These are phyloP conservation scores for Saccostrea glomerata DNA, from an alignment of 1,140 invertebrate species.

Conservation along the genomic window DNA sequence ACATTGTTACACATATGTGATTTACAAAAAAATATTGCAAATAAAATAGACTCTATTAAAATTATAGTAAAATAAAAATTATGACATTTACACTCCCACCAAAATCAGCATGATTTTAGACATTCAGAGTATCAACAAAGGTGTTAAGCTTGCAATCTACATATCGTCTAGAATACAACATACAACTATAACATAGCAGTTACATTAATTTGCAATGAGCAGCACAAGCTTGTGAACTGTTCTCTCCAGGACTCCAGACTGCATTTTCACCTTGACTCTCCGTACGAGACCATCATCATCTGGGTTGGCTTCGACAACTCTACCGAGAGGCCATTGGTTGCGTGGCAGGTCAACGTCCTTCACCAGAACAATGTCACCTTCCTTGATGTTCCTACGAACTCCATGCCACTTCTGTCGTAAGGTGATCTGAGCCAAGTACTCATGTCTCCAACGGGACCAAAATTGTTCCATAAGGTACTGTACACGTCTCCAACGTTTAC, in stretches of 20 bases:
- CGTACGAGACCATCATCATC: conserved; percentile 62
- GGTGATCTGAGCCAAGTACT: conserved; percentile 46
- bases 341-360: conserved; percentile 50
- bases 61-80: too few species aligned
- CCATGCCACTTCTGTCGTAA: conserved; percentile 57
- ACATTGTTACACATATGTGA: too few species aligned
- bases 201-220: conserved; percentile 24
- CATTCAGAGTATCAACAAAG: too few species aligned
- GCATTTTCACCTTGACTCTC: conserved; percentile 50
- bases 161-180: too few species aligned
- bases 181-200: too few species aligned
- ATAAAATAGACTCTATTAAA: too few species aligned
- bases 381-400: conserved; percentile 46
- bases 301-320: conserved; percentile 51
- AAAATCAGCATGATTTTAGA: too few species aligned
- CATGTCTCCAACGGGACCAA: conserved; percentile 59
- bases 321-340: too few species aligned
- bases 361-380: conserved; percentile 60
- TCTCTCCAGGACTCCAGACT: not conserved
- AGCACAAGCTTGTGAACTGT: conserved; percentile 57
- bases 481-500: conserved; percentile 61
- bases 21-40: too few species aligned
- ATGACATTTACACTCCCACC: too few species aligned
- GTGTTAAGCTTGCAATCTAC: too few species aligned
- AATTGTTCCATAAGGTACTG: conserved; percentile 58